Conservation (phyloP, 1,140 invertebrate genomes). For the Halyomorpha halys region DNA sequence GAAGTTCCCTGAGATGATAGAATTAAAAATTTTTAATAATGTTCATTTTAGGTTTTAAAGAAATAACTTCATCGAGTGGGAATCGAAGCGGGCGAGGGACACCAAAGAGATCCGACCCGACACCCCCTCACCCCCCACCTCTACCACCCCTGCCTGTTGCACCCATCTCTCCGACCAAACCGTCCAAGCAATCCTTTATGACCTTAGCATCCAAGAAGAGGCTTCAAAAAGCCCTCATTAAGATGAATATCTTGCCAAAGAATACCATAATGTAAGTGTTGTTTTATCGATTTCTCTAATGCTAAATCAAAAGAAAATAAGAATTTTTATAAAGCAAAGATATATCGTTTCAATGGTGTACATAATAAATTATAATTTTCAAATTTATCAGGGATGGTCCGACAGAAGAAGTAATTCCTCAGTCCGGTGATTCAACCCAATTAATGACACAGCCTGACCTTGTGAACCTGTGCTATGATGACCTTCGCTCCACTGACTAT, state of each 20-base stretch:
- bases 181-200: conserved; percentile 69
- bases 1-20: no score
- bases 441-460: conserved; percentile 60
- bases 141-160: conserved; percentile 37
- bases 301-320: not conserved
- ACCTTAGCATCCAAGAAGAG: conserved; percentile 73
- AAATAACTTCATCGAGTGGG: conserved; percentile 58
- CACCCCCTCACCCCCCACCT: conserved; percentile 34
- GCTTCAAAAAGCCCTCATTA: conserved; percentile 78
- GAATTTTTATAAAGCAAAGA: no score
- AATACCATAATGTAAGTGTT: conserved; percentile 58
- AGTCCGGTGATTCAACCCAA: conserved; percentile 18
- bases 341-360: not conserved
- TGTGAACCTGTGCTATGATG: conserved; percentile 67
- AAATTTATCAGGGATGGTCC: conserved; percentile 19
- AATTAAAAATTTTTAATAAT: no score
- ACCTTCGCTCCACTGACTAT: conserved; percentile 65
- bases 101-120: conserved; percentile 43
- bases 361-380: conserved; percentile 2
- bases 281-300: not conserved
- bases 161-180: conserved; percentile 36
- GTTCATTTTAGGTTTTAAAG: conserved; percentile 50
- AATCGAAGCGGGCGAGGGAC: not conserved
- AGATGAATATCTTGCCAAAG: conserved; percentile 84
- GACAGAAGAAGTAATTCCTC: conserved; percentile 20